Evolutionary conservation across 2,113 vertebrate species (phyloP).

Genomic region (Etheostoma cragini): DNA sequence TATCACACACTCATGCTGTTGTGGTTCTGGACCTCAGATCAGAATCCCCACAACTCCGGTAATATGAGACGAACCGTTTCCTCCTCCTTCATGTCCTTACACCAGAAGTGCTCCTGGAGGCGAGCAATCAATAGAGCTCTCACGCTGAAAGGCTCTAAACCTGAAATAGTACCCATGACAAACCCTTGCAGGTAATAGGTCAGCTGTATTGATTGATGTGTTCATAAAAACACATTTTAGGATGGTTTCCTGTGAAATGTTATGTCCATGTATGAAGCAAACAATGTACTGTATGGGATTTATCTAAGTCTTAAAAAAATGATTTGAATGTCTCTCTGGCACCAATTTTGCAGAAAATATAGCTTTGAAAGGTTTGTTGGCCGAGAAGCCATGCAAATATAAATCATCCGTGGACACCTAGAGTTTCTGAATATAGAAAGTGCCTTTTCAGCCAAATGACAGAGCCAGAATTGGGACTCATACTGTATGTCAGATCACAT

Average conservation of each 20-base stretch:
- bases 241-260: conserved; percentile 57
- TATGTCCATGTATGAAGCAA: conserved; percentile 52
- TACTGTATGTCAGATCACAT: conserved; percentile 20
- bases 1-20: conserved; percentile 39
- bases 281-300: conserved; percentile 35
- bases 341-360: conserved; percentile 38
- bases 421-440: conserved; percentile 58
- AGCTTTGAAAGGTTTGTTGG: conserved; percentile 47
- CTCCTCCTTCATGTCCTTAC: conserved; percentile 53
- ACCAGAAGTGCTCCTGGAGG: conserved; percentile 74
- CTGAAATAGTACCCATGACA: conserved; percentile 79
- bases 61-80: conserved; percentile 45
- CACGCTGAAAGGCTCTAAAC: conserved; percentile 75
- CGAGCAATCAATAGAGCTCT: conserved; percentile 77
- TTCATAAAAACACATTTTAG: conserved; percentile 78
- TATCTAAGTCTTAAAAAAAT: conserved; percentile 17
- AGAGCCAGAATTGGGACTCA: conserved; percentile 33
- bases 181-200: conserved; percentile 79
- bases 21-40: conserved; percentile 36
- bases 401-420: conserved; percentile 47
- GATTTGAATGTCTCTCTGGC: conserved; percentile 38
- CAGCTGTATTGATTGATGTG: conserved; percentile 78
- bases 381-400: conserved; percentile 20
- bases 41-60: conserved; percentile 57
- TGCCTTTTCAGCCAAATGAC: conserved; percentile 34